Percentiles rank a stretch among this genome's conserved stretches.
Conservation (phyloP, 1,140 invertebrate species). For the Leptinotarsa defecta region DNA sequence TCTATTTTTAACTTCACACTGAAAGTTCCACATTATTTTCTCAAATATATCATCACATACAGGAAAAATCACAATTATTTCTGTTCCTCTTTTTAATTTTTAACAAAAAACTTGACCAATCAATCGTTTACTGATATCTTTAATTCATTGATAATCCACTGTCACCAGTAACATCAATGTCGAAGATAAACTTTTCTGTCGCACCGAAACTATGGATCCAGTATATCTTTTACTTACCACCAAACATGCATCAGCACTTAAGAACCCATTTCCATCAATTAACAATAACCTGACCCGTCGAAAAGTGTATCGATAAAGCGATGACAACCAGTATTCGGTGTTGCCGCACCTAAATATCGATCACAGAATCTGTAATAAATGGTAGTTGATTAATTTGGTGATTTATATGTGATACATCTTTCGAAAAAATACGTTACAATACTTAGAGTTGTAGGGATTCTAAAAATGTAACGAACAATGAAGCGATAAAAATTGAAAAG, state of each 20-base stretch:
- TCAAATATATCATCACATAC: too few relatives aligned
- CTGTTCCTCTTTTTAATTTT: too few relatives aligned
- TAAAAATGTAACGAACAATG: too few relatives aligned
- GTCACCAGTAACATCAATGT: neutral
- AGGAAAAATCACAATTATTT: too few relatives aligned
- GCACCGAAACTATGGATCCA: neutral
- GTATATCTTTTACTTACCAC: constrained; percentile 6
- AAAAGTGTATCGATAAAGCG: constrained; percentile 6
- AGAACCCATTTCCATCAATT: constrained; percentile 8
- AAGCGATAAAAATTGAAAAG: too few relatives aligned
- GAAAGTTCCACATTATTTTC: too few relatives aligned
- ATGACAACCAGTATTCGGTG: neutral
- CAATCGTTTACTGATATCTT: neutral
- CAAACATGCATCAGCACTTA: neutral
- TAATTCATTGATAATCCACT: neutral
- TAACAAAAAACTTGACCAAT: too few relatives aligned
- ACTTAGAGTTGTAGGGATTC: too few relatives aligned
- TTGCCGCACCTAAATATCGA: neutral
- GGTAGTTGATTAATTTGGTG: too few relatives aligned
- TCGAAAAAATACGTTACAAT: too few relatives aligned
- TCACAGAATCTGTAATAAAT: neutral
- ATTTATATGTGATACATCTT: too few relatives aligned
- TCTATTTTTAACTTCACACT: too few relatives aligned
- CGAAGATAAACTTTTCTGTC: neutral
- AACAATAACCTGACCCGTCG: neutral